Evolutionary conservation across 1,140 invertebrate species (phyloP), one percentile per base, ranked within the genome.

Genomic region (Cecropterus lyciades): DNA sequence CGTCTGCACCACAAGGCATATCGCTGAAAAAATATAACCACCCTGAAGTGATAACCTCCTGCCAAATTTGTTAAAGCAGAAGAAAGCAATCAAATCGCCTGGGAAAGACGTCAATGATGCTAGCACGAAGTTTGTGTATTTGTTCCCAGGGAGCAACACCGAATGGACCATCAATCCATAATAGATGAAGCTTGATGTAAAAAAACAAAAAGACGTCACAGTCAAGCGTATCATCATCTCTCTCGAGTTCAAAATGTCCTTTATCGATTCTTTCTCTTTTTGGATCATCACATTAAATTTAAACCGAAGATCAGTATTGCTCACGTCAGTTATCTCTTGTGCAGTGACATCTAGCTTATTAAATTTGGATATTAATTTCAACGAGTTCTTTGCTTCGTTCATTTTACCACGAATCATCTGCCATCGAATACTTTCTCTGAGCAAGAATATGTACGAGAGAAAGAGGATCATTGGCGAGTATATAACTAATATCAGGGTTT

Each of bases 91-190:
- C 24, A 95, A 84, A 79, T 96, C 96, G 5, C 94, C 95, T 8
- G 95, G 95, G 65, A 96, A 94, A 68, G 96, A 95, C 0, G 95
- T 93, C 0, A 95, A 69, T 0, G 94, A 93, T 2, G 95, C 93
- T 20, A 95, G 86, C 7, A 95, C 94, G 71, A 96, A 96, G 80
- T 95, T 95, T 9, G 93, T 85, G 77, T 96, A 96, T 73, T 94
- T 92, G 73, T 94, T 94, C 8, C 96, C 96, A 20, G 94, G 95
- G 17, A 97, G 85, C 24, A 95, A 93, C 4, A 96, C 95, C 0
- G 96, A 95, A 77, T 97, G 96, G 0, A 97, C 92, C 0, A 95
- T 95, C 11, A 97, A 80, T 0, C 96, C 97, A 73, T 97, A 97
- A 78, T 97, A 97, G 1, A 97, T 93, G 59, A 97, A 95, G 8